phyloP scores from a whole-genome alignment of 2,113 vertebrate species.

The Coregonus clupeaformis region DNA sequence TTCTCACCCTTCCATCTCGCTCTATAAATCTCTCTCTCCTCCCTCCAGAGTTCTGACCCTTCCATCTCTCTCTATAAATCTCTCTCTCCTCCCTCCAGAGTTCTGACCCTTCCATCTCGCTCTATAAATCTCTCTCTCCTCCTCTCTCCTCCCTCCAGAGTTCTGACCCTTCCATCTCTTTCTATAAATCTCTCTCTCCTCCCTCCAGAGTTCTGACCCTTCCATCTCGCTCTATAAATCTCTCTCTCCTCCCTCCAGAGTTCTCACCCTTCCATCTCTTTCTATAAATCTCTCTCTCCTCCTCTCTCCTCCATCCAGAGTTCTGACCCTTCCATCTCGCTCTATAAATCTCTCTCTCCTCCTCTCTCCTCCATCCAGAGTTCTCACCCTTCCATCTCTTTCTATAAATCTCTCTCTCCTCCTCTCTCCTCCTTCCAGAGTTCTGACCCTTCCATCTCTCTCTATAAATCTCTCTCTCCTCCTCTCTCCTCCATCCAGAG shows the following conservation, averaged over 20 bases:
- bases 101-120: not conserved
- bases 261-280: not conserved
- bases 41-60: slow-evolving; percentile 72
- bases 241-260: not conserved
- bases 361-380: too few species aligned
- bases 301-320: slow-evolving; percentile 73
- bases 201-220: slow-evolving; percentile 72
- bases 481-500: too few species aligned
- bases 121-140: not conserved
- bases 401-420: too few species aligned
- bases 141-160: not conserved
- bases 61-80: too few species aligned
- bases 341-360: too few species aligned
- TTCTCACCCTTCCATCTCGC: not conserved
- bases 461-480: too few species aligned
- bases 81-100: not conserved
- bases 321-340: slow-evolving; percentile 35
- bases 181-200: not conserved
- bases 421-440: slow-evolving; percentile 69
- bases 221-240: too few species aligned
- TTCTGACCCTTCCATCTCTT: not conserved
- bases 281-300: too few species aligned
- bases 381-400: too few species aligned
- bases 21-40: slow-evolving; percentile 3
- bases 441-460: slow-evolving; percentile 35